Evolutionary conservation across 2,113 vertebrate genomes (phyloP).

Genomic region (Takifugu bimaculatus): DNA sequence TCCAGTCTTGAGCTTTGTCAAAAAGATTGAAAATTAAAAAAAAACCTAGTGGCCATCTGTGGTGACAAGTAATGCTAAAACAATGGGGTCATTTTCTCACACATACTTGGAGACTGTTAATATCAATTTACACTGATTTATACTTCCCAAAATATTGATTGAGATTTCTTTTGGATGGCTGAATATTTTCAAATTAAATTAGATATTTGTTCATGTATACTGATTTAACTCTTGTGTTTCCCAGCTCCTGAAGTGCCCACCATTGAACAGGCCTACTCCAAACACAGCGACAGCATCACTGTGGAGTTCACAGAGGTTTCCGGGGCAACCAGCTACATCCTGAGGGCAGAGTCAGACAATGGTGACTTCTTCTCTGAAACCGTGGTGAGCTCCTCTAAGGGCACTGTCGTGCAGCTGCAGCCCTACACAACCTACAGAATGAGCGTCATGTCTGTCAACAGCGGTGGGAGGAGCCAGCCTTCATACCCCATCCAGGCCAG

Average conservation of each 20-base stretch:
- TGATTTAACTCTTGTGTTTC: neutral
- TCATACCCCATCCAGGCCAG: constrained; percentile 75
- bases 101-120: no score
- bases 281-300: constrained; percentile 86
- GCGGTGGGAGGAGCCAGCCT: constrained; percentile 82
- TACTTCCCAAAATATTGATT: no score
- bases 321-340: constrained; percentile 82
- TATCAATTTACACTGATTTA: no score
- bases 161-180: no score
- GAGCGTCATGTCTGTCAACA: constrained; percentile 82
- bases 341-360: constrained; percentile 75
- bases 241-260: constrained; percentile 83
- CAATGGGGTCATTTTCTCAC: no score
- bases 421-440: constrained; percentile 81
- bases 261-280: constrained; percentile 84
- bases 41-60: no score
- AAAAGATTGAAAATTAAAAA: no score
- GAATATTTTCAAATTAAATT: no score
- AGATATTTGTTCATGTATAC: neutral
- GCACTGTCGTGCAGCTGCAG: constrained; percentile 78
- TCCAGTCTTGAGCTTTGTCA: no score
- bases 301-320: constrained; percentile 81
- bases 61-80: no score
- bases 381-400: constrained; percentile 74
- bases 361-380: constrained; percentile 77